Base-by-base conservation (phyloP, 2,113 vertebrate genomes). In the Prolemur simus region DNA sequence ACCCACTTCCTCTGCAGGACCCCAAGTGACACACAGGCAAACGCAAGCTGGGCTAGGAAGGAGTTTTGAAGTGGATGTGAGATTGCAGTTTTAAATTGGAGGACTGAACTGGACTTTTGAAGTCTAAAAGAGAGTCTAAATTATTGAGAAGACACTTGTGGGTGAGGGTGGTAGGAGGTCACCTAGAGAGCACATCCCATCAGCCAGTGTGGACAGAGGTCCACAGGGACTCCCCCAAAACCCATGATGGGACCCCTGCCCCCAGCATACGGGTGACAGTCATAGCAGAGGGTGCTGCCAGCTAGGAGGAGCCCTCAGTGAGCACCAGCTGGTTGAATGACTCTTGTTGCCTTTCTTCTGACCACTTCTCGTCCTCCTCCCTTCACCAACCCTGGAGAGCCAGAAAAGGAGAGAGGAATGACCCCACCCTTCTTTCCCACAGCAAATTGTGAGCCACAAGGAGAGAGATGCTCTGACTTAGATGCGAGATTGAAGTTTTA, bases 21-120 rank as follows among this genome's bases (percentile, higher is more conserved):
- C 5, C 45, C 34, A 64, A 45, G 39, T 63, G 34, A 49, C 32
- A 0, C 0, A 2, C 0, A 10, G 32, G 7, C 56, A 12, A 42
- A n/a, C 23, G 10, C 1, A 2, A 49, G 82, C 15, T 37, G 14
- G 8, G 42, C 2, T 32, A 39, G 49, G 34, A 60, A 37, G 6
- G 37, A 8, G 18, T 63, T 14, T 34, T 64, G 52, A 56, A 54
- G 7, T 0, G 9, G 45, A 76, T 23, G 20, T n/a, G 86, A 89
- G 21, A 0, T 34, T 63, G 45, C 9, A n/a, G 39, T 47, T 77
- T 58, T 68, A 37, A 77, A 82, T 4, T 29, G 21, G 45, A 95
- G 73, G 20, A 23, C 15, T 5, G n/a, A 56, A 47, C 23, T 78
- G 45, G 52, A 76, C 32, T 37, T 60, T 25, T 8, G 47, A 34